Percentiles rank a stretch among this genome's conserved stretches.
phyloP scores from a whole-genome alignment of 2,113 vertebrate species.

The Phrynosoma platyrhinos region DNA sequence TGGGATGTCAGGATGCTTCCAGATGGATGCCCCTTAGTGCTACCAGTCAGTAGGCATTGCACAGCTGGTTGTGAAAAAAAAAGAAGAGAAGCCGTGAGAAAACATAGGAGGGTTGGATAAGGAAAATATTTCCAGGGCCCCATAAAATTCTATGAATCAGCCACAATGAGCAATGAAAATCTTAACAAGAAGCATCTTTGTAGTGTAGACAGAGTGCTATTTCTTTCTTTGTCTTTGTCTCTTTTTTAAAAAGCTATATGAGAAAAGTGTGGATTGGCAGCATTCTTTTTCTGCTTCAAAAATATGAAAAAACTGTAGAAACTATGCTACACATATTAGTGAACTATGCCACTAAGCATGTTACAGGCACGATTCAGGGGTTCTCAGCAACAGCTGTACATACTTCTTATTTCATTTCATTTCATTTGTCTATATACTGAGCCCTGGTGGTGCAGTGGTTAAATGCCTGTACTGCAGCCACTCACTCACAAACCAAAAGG shows the following conservation, averaged over 20 bases:
- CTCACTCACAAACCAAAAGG: too few relatives aligned
- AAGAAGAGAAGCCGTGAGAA: too few relatives aligned
- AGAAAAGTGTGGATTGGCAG: neutral
- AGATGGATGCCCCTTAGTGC: neutral
- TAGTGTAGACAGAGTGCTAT: neutral
- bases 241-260: neutral
- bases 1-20: neutral
- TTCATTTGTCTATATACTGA: too few relatives aligned
- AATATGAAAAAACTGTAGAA: neutral
- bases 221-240: neutral
- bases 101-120: neutral
- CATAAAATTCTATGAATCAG: neutral
- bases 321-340: neutral
- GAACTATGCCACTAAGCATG: neutral
- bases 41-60: neutral
- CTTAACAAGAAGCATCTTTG: neutral
- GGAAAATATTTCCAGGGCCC: neutral
- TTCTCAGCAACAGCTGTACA: too few relatives aligned
- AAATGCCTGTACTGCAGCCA: too few relatives aligned
- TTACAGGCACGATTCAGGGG: neutral
- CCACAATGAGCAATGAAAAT: neutral
- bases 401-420: neutral
- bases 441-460: too few relatives aligned
- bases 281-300: neutral
- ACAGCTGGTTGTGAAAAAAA: neutral